Evolutionary conservation across 2,888 invertebrate species (phyloP), one percentile per base, ranked within the genome.

Genomic region (Nemotelus pantherinus): DNA sequence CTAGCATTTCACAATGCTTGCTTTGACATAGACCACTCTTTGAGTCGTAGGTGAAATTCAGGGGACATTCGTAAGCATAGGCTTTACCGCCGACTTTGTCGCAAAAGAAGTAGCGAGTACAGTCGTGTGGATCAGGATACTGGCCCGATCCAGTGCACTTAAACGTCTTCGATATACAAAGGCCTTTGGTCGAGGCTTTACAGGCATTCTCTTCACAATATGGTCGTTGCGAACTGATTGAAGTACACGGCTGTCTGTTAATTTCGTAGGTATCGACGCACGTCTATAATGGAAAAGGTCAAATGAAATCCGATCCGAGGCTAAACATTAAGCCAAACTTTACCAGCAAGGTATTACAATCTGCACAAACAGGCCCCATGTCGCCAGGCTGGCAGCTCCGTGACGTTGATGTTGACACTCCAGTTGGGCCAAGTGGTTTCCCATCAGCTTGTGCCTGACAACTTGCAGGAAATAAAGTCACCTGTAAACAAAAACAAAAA

Each of bases 91-190:
- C 60, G 9, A 10, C n/a, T 5, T 67, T 53, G 45, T 70, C 68
- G 47, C 81, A 81, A 3, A 79, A 45, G 55, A 74, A 78, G 58
- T 81, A 81, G 3, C 77, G 67, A 2, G 50, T 47, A 41, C 81
- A 81, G 53, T 81, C 76, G n/a, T 60, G 47, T 2, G 77, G 65
- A 76, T 81, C 79, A 2, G 77, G 74, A 41, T 79, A 79, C 2
- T 77, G 90, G 90, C 84, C 91, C 87, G 83, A 90, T 25, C 71
- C 55, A 7, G 77, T 76, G 43, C 80, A 80, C 2, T 45, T 47
- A 25, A 70, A 70, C 7, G 70, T 47, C 7, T 10, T 43, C 43
- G 70, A 70, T 5, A 47, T 9, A 55, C 70, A 70, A 2, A 43
- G 6, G 9, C 55, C 55, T 2, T 53, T 41, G 53, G 70, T 53